These are phyloP conservation scores for Macropus fuliginosus DNA, from an alignment of 2,797 vertebrate species.

Conservation along the genomic window DNA sequence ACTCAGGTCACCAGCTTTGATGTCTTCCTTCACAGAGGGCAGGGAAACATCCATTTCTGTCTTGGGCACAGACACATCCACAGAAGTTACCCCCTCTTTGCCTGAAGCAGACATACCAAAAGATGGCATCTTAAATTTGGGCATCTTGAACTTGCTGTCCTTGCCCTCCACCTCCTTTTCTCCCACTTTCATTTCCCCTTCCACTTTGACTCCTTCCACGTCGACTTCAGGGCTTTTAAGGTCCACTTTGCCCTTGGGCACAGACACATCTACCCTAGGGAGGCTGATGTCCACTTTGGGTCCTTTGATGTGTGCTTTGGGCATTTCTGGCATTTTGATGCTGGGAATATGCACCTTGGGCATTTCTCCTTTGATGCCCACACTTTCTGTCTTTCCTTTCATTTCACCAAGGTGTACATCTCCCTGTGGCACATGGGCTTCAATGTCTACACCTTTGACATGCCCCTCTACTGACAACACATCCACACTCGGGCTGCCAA, in stretches of 20 bases:
- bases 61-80: no score
- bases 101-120: no score
- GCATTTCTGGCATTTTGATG: background rate
- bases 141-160: constrained; percentile 80
- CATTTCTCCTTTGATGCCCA: background rate
- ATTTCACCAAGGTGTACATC: background rate
- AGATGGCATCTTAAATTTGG: no score
- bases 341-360: background rate
- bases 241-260: no score
- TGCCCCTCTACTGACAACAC: no score
- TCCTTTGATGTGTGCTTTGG: constrained; percentile 53
- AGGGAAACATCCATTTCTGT: no score
- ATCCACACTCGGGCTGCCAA: background rate
- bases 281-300: constrained; percentile 44
- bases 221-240: background rate
- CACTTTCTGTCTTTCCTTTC: background rate
- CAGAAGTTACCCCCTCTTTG: no score
- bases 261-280: no score
- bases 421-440: background rate
- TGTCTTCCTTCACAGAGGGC: background rate
- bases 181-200: constrained; percentile 60
- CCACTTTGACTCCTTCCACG: constrained; percentile 29
- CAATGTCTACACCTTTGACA: background rate
- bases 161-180: constrained; percentile 76
- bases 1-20: background rate